phyloP scores from a whole-genome alignment of 23 tunicate species.

The Oikopleura vanhoeffeni region DNA sequence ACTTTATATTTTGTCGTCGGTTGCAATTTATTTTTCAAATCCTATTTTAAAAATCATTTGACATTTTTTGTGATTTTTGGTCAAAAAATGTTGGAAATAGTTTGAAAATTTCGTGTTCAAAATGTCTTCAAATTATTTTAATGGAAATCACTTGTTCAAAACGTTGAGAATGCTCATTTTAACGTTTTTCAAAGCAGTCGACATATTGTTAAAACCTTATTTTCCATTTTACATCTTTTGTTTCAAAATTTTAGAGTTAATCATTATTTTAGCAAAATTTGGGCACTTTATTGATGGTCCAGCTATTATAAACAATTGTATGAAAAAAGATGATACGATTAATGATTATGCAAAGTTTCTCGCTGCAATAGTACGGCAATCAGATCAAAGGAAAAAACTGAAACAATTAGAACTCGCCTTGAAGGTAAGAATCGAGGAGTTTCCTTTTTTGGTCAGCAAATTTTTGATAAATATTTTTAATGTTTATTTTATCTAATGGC shows the following conservation, averaged over 20 bases:
- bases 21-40: too few species aligned
- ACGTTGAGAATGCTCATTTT: too few species aligned
- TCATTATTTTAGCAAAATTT: not conserved
- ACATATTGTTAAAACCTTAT: not conserved
- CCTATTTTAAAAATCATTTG: too few species aligned
- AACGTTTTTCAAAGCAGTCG: not conserved
- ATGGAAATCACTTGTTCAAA: too few species aligned
- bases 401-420: not conserved
- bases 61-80: too few species aligned
- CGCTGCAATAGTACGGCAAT: not conserved
- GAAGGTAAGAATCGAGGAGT: not conserved
- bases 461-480: too few species aligned
- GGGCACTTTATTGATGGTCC: not conserved
- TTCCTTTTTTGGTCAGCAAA: too few species aligned
- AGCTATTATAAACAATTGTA: not conserved
- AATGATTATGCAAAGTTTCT: not conserved
- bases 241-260: not conserved
- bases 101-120: too few species aligned
- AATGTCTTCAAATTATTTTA: too few species aligned
- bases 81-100: too few species aligned
- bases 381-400: not conserved
- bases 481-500: too few species aligned
- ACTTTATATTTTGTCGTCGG: too few species aligned
- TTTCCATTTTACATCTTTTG: not conserved
- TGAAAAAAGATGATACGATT: not conserved